Percentiles rank a stretch among this genome's conserved stretches.
Conservation (phyloP, 2,888 invertebrate species). For the Drosophila greeni region DNA sequence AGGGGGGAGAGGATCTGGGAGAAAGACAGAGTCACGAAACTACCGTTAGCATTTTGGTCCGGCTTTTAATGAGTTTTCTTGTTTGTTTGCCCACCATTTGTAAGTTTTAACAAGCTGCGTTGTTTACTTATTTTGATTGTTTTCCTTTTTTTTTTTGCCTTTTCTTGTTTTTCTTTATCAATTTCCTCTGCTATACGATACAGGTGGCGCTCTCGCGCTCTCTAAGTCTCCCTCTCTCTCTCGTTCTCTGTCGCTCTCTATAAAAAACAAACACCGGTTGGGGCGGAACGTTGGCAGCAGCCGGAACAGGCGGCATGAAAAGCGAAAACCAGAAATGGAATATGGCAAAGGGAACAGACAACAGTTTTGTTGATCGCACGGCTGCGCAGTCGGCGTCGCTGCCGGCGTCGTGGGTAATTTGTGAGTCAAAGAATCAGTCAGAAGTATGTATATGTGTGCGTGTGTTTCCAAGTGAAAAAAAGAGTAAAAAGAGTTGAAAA, state of each 20-base stretch:
- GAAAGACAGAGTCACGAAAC: slow-evolving; percentile 48
- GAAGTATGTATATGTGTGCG: slow-evolving; percentile 26
- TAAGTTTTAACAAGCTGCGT: slow-evolving; percentile 63
- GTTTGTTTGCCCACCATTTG: slow-evolving; percentile 53
- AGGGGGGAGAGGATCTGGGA: slow-evolving; percentile 5
- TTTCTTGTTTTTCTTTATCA: slow-evolving; percentile 48
- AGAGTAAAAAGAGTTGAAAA: slow-evolving; percentile 36
- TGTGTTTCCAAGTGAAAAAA: slow-evolving; percentile 19
- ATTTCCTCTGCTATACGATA: slow-evolving; percentile 27
- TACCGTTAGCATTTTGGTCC: slow-evolving; percentile 56
- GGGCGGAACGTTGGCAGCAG: slow-evolving; percentile 49
- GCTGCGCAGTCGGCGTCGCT: slow-evolving; percentile 39
- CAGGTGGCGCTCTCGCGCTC: slow-evolving; percentile 26
- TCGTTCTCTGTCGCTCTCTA: slow-evolving; percentile 29
- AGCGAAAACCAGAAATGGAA: slow-evolving; percentile 72
- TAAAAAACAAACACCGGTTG: slow-evolving; percentile 69
- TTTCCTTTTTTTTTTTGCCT: slow-evolving; percentile 33
- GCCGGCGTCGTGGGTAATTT: slow-evolving; percentile 64
- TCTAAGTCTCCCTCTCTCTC: slow-evolving; percentile 2
- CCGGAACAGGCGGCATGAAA: slow-evolving; percentile 55
- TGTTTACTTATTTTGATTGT: slow-evolving; percentile 58
- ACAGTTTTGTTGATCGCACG: slow-evolving; percentile 61
- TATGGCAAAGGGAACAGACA: slow-evolving; percentile 62
- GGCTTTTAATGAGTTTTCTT: slow-evolving; percentile 63
- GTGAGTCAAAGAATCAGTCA: slow-evolving; percentile 72